Conservation (phyloP, 1,140 invertebrate species). For the Macrobrachium rosenbergii region DNA sequence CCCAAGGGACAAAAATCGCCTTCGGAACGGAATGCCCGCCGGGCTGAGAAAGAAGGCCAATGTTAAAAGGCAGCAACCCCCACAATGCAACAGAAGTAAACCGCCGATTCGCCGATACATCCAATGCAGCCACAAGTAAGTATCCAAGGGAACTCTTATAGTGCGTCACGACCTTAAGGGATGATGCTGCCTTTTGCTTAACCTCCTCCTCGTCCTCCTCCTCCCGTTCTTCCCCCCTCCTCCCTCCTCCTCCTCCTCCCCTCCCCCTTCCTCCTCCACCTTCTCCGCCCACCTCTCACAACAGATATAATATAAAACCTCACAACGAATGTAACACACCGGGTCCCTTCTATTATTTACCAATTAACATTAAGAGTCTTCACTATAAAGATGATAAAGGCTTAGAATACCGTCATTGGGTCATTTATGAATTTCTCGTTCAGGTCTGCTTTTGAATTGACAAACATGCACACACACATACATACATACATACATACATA, state of each 20-base stretch:
- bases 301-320: too few species aligned
- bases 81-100: constrained; percentile 29
- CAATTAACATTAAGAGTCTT: too few species aligned
- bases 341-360: too few species aligned
- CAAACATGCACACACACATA: neutral
- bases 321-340: too few species aligned
- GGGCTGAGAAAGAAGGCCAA: too few species aligned
- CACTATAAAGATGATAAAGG: neutral
- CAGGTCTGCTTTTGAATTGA: too few species aligned
- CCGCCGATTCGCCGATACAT: constrained; percentile 16
- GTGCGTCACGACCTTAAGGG: constrained; percentile 17
- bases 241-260: neutral
- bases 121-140: constrained; percentile 39
- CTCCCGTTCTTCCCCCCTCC: neutral
- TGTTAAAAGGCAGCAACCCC: neutral
- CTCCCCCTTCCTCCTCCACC: neutral
- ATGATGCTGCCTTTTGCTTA: neutral
- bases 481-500: constrained; percentile 1
- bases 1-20: neutral
- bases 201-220: neutral
- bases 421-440: neutral
- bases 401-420: neutral
- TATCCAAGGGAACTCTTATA: neutral
- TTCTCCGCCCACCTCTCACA: neutral
- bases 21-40: too few species aligned